Percentiles rank a stretch among this genome's conserved stretches.
Conservation (phyloP, 2,888 invertebrate genomes). For the Volucella zonaria region DNA sequence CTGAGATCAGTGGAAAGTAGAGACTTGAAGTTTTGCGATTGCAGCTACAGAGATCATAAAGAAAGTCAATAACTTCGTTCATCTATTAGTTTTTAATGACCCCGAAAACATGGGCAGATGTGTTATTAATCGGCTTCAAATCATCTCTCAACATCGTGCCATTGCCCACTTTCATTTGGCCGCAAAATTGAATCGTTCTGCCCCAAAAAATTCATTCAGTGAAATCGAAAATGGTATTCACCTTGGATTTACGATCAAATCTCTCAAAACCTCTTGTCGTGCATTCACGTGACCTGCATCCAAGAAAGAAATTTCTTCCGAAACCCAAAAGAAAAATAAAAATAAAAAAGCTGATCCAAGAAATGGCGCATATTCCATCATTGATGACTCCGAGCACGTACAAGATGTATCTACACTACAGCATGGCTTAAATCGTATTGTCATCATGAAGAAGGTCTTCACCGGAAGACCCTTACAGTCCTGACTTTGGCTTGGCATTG, state of each 20-base stretch:
- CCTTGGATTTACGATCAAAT: constrained; percentile 2
- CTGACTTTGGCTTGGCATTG: too few relatives aligned
- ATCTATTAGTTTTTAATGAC: background rate
- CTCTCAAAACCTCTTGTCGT: background rate
- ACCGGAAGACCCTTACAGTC: constrained; percentile 45
- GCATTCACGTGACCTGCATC: constrained; percentile 55
- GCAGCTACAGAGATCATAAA: too few relatives aligned
- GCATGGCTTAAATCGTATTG: background rate
- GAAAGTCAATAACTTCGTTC: too few relatives aligned
- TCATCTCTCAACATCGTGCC: background rate
- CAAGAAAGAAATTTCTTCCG: constrained; percentile 35
- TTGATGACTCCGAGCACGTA: constrained; percentile 33
- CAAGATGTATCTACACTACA: background rate
- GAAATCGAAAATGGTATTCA: constrained; percentile 45
- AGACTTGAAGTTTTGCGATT: too few relatives aligned
- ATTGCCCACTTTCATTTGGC: background rate
- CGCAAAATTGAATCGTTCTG: background rate
- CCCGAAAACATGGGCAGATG: background rate
- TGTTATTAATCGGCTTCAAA: background rate
- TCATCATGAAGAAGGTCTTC: constrained; percentile 2
- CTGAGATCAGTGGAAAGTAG: too few relatives aligned
- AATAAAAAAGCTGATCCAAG: background rate
- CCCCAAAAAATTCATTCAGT: constrained; percentile 3
- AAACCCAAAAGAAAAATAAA: background rate
- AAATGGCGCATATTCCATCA: constrained; percentile 26